Percentiles rank a stretch among this genome's conserved stretches.
phyloP scores from a whole-genome alignment of 2,888 invertebrate genomes.

The Subacronicta megacephala region DNA sequence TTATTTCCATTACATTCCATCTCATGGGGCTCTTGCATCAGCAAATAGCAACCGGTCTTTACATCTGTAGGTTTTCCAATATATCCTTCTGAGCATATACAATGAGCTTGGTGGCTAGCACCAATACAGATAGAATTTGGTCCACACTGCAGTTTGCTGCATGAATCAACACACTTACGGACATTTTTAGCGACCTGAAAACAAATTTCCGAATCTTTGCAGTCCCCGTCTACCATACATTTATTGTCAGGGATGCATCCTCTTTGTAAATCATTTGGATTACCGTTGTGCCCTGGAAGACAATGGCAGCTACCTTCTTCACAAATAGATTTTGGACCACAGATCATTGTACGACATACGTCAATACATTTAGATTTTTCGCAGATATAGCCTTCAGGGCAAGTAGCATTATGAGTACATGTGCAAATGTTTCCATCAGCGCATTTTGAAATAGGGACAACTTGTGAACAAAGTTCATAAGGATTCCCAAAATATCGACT shows the following conservation, averaged over 20 bases:
- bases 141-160: conserved; percentile 96
- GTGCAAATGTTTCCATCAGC: conserved; percentile 92
- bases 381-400: conserved; percentile 94
- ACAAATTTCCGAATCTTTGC: conserved; percentile 95
- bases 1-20: conserved; percentile 91
- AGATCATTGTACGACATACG: conserved; percentile 93
- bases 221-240: conserved; percentile 95
- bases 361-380: conserved; percentile 93
- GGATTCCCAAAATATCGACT: conserved; percentile 96
- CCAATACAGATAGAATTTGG: conserved; percentile 96
- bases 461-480: conserved; percentile 93
- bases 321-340: conserved; percentile 95
- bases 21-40: conserved; percentile 89
- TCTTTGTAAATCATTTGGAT: conserved; percentile 91
- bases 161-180: conserved; percentile 96
- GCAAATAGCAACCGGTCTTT: conserved; percentile 93
- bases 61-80: conserved; percentile 95
- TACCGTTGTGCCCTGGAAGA: conserved; percentile 93
- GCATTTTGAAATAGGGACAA: conserved; percentile 92
- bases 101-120: conserved; percentile 95
- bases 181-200: conserved; percentile 94
- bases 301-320: conserved; percentile 95
- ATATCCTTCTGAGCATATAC: conserved; percentile 95
- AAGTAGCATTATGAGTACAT: conserved; percentile 92
- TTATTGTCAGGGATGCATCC: conserved; percentile 94